A percentile compares a stretch with the other conserved stretches of the same genome.
These are phyloP conservation scores for Drosophila trapezifrons DNA, from an alignment of 1,140 invertebrate species.

Conservation along the genomic window DNA sequence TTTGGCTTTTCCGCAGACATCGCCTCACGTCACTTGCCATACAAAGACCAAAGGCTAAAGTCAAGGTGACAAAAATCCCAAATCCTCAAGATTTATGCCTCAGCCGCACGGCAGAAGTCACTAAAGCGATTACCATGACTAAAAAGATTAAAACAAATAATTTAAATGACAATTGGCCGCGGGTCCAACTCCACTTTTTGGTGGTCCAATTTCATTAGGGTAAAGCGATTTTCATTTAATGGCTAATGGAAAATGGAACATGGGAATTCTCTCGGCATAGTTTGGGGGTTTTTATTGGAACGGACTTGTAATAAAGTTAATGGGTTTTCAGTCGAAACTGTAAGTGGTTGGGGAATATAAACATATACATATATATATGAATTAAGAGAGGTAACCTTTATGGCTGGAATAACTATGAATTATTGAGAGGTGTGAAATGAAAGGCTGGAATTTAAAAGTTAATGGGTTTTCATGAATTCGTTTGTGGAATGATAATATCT, in stretches of 20 bases:
- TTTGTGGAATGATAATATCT: neutral
- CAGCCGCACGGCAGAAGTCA: constrained; percentile 53
- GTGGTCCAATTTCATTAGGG: constrained; percentile 54
- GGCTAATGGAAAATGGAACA: constrained; percentile 73
- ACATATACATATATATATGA: neutral
- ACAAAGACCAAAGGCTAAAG: constrained; percentile 31
- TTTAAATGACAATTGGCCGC: constrained; percentile 55
- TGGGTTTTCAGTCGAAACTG: constrained; percentile 34
- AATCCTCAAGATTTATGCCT: constrained; percentile 52
- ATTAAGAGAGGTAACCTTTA: neutral
- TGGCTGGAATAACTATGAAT: neutral
- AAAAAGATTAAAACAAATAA: constrained; percentile 27
- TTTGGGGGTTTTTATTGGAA: constrained; percentile 40
- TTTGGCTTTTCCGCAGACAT: constrained; percentile 13
- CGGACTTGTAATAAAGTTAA: constrained; percentile 42
- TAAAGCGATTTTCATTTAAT: constrained; percentile 53
- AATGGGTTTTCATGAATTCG: neutral
- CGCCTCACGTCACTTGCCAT: constrained; percentile 47
- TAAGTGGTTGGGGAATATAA: constrained; percentile 15
- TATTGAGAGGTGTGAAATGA: constrained; percentile 4
- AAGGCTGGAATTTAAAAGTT: neutral
- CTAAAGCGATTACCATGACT: constrained; percentile 11
- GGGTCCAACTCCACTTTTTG: constrained; percentile 41
- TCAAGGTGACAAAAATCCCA: constrained; percentile 56
- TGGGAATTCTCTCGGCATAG: constrained; percentile 52